Evolutionary conservation across 2,888 invertebrate genomes (phyloP).

Genomic region (Syrista parreyssii): DNA sequence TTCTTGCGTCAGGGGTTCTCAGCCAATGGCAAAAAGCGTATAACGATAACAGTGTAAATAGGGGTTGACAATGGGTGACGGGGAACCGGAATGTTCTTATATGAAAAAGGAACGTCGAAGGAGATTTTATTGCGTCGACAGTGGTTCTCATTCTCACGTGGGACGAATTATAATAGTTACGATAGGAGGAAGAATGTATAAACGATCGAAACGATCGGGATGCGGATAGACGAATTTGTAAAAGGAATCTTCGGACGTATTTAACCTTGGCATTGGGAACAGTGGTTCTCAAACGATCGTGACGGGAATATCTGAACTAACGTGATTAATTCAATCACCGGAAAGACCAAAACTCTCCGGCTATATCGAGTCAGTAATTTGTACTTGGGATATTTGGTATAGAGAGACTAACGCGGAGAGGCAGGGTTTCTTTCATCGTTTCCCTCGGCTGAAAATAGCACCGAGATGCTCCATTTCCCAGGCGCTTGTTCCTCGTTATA

Average conservation of each 20-base stretch:
- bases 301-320: neutral
- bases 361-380: neutral
- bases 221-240: neutral
- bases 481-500: conserved; percentile 15
- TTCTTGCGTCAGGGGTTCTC: neutral
- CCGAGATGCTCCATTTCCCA: conserved; percentile 7
- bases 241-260: neutral
- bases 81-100: neutral
- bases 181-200: neutral
- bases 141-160: neutral
- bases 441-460: neutral
- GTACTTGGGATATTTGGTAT: neutral
- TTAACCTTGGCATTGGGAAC: neutral
- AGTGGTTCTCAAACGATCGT: neutral
- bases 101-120: neutral
- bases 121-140: neutral
- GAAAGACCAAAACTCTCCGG: neutral
- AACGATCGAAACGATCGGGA: neutral
- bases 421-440: neutral
- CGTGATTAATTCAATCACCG: neutral
- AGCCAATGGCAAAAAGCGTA: neutral
- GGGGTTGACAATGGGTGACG: neutral
- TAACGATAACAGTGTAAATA: neutral
- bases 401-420: neutral
- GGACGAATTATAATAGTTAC: neutral